Evolutionary conservation across 2,113 vertebrate species (phyloP).

Genomic region (Rostratula benghalensis): DNA sequence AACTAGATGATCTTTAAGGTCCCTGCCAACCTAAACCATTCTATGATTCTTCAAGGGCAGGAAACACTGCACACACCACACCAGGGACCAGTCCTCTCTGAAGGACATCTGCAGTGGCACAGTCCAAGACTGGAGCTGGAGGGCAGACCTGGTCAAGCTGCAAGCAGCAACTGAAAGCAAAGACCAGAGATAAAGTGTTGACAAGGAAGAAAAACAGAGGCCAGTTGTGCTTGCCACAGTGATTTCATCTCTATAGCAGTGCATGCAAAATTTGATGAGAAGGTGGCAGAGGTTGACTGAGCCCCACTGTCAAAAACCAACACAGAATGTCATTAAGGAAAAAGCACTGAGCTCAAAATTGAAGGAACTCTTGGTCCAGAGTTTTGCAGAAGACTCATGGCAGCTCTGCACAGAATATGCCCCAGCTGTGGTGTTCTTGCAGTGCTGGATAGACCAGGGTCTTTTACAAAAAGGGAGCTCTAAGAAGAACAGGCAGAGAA

Average conservation of each 20-base stretch:
- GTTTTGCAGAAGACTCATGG: not conserved
- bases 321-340: not conserved
- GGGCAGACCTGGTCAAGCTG: not conserved
- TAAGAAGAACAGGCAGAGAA: not conserved
- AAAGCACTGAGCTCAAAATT: not conserved
- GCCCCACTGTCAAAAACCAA: not conserved
- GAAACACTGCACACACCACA: not conserved
- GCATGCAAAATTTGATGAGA: not conserved
- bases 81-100: not conserved
- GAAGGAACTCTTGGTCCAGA: not conserved
- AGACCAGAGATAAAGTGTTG: not conserved
- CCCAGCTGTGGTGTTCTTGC: not conserved
- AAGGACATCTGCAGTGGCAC: not conserved
- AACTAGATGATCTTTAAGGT: not conserved
- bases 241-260: not conserved
- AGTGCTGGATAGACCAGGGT: not conserved
- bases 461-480: not conserved
- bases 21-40: not conserved
- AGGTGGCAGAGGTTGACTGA: not conserved
- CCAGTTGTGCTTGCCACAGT: not conserved
- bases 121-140: not conserved
- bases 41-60: not conserved
- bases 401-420: not conserved
- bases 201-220: not conserved
- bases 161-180: not conserved